These are phyloP conservation scores for Mugil cephalus DNA, from an alignment of 2,113 vertebrate species.

Conservation along the genomic window DNA sequence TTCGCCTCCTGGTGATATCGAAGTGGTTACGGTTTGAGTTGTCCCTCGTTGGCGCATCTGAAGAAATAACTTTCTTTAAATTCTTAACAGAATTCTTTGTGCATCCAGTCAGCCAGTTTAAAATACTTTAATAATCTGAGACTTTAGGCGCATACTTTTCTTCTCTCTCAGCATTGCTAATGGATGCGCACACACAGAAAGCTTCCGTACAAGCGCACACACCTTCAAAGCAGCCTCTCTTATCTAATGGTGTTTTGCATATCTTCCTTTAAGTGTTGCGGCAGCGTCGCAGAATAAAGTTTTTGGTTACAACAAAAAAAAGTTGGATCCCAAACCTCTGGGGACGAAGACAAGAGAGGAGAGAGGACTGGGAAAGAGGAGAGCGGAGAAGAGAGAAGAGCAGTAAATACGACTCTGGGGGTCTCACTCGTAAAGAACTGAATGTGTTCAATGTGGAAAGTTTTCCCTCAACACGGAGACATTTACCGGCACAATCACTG, in stretches of 20 bases:
- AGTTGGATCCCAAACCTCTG: background rate
- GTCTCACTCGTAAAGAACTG: constrained; percentile 1
- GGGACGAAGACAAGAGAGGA: constrained; percentile 8
- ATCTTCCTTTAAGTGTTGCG: constrained; percentile 7
- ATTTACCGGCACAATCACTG: constrained; percentile 7
- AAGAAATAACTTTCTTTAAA: too few species aligned
- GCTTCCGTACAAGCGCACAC: background rate
- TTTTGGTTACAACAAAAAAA: constrained; percentile 28
- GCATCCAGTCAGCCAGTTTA: too few species aligned
- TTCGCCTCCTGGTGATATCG: background rate
- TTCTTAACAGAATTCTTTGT: too few species aligned
- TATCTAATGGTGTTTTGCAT: constrained; percentile 13
- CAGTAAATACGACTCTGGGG: constrained; percentile 13
- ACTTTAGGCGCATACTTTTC: too few species aligned
- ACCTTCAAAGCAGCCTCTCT: constrained; percentile 12
- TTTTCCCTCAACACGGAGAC: constrained; percentile 1
- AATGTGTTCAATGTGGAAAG: constrained; percentile 16
- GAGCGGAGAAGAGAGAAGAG: background rate
- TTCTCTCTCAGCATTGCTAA: too few species aligned
- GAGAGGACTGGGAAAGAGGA: background rate
- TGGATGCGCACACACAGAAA: too few species aligned
- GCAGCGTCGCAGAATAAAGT: constrained; percentile 28
- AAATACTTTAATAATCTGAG: too few species aligned
- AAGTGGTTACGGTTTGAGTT: too few species aligned
- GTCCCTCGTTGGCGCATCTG: too few species aligned